Conservation (phyloP, 2,888 invertebrate genomes). For the Maniola hyperantus region DNA sequence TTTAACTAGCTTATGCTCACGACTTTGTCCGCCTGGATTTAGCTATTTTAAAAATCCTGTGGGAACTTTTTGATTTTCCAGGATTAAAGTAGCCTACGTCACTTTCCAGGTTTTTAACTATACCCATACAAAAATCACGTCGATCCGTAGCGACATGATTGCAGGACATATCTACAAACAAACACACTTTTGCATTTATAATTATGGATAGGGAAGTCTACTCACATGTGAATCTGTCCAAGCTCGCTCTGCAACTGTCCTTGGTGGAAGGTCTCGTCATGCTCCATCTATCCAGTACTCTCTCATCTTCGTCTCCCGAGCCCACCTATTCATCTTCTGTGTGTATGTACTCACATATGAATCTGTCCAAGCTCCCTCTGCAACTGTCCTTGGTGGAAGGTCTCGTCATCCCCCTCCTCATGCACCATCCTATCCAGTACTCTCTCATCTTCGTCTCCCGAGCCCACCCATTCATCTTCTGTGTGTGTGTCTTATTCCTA, state of each 20-base stretch:
- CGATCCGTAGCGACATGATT: no score
- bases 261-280: slow-evolving; percentile 91
- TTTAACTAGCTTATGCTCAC: no score
- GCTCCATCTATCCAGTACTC: slow-evolving; percentile 90
- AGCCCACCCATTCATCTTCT: slow-evolving; percentile 92
- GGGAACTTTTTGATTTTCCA: no score
- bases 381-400: slow-evolving; percentile 90
- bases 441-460: slow-evolving; percentile 94
- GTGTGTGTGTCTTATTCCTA: neutral
- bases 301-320: slow-evolving; percentile 95
- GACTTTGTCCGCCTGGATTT: no score
- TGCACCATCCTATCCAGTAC: slow-evolving; percentile 90
- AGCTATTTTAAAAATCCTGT: no score
- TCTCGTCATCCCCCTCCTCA: slow-evolving; percentile 93
- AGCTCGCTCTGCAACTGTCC: slow-evolving; percentile 90
- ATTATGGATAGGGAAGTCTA: slow-evolving; percentile 39
- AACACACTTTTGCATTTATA: no score
- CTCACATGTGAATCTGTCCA: slow-evolving; percentile 92
- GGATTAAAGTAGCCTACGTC: no score
- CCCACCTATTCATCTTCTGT: slow-evolving; percentile 91
- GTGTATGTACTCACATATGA: slow-evolving; percentile 87
- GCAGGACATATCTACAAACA: no score
- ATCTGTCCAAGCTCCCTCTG: slow-evolving; percentile 91
- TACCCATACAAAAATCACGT: no score
- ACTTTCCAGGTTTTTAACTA: no score